Percentiles rank a stretch among this genome's conserved stretches.
Conservation (phyloP, 2,797 vertebrate genomes). For the Antrozous pallidus region DNA sequence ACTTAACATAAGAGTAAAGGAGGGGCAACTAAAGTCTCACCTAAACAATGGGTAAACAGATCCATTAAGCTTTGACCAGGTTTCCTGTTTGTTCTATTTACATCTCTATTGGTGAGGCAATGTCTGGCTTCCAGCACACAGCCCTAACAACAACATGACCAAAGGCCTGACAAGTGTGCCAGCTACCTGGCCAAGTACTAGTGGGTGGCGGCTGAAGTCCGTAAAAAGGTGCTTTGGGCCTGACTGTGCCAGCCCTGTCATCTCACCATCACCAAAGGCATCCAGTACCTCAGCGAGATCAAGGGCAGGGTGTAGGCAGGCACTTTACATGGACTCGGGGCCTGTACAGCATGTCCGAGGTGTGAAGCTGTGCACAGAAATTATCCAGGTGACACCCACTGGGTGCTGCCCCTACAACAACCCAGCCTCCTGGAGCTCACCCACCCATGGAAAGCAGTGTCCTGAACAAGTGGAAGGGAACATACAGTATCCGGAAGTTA, state of each 20-base stretch:
- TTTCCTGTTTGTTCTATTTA: too few species aligned
- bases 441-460: not conserved
- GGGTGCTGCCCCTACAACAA: rapidly evolving
- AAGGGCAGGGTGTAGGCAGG: constrained; percentile 88
- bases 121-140: too few species aligned
- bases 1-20: too few species aligned
- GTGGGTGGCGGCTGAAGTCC: constrained; percentile 86
- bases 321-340: rapidly evolving
- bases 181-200: constrained; percentile 88
- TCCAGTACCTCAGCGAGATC: constrained; percentile 96
- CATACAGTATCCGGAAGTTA: not conserved
- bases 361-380: rapidly evolving
- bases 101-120: too few species aligned
- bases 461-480: not conserved
- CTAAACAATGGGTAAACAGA: too few species aligned
- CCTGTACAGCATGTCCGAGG: rapidly evolving
- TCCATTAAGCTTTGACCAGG: too few species aligned
- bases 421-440: not conserved
- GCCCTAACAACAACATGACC: constrained; percentile 88
- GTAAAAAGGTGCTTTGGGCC: constrained; percentile 95
- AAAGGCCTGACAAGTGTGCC: constrained; percentile 88
- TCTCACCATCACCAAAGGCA: constrained; percentile 92
- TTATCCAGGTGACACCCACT: not conserved
- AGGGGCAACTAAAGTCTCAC: too few species aligned
- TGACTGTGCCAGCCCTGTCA: constrained; percentile 89